Percentiles rank a stretch among this genome's conserved stretches.
phyloP scores from a whole-genome alignment of 2,797 vertebrate species.

The Lagorchestes hirsutus region DNA sequence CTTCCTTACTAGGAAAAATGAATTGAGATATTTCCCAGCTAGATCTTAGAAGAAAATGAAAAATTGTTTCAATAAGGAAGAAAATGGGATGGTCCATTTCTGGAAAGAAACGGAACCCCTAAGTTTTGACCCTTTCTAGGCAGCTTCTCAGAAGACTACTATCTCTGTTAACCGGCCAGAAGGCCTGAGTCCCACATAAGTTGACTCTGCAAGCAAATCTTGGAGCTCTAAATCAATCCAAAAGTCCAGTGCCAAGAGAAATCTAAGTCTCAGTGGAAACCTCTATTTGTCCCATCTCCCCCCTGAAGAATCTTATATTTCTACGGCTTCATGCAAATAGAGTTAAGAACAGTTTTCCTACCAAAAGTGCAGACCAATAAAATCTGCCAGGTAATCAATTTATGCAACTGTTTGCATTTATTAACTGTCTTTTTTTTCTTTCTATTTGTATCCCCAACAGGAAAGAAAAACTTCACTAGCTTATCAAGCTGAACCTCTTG shows the following conservation, averaged over 20 bases:
- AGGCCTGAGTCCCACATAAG: background rate
- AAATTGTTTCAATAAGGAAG: background rate
- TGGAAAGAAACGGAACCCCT: background rate
- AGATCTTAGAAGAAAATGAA: background rate
- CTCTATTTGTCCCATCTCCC: background rate
- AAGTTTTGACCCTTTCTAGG: background rate
- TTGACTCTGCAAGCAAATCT: background rate
- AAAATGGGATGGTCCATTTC: background rate
- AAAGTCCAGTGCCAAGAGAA: background rate
- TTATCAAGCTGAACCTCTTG: background rate
- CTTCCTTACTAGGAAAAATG: background rate
- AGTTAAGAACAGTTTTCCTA: slow-evolving; percentile 8
- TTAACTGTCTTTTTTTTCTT: slow-evolving; percentile 18
- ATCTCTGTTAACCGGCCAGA: background rate
- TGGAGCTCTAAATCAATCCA: background rate
- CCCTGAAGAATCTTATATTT: background rate
- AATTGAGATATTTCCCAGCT: background rate
- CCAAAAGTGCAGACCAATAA: background rate
- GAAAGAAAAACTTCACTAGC: slow-evolving; percentile 60
- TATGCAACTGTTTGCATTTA: slow-evolving; percentile 21
- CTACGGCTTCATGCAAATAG: slow-evolving; percentile 30
- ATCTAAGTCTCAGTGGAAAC: background rate
- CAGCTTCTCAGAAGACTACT: background rate
- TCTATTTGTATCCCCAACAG: background rate
- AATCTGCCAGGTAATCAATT: slow-evolving; percentile 64